Conservation (phyloP, 2,113 vertebrate genomes). For the Myanophis thanlyinensis region DNA sequence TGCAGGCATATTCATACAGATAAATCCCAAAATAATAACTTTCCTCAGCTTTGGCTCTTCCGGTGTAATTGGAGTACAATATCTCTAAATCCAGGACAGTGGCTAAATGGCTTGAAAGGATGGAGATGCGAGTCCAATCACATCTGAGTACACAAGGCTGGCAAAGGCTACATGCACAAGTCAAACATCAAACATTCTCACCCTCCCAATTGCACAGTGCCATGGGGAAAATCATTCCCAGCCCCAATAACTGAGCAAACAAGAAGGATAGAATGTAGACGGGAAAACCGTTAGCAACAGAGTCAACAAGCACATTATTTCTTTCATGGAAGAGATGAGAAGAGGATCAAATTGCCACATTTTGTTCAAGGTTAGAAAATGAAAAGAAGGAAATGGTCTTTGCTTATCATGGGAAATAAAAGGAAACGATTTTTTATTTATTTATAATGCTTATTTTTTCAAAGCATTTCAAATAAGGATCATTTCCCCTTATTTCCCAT, state of each 20-base stretch:
- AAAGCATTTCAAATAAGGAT: neutral
- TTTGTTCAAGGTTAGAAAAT: neutral
- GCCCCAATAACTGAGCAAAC: neutral
- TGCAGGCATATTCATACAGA: neutral
- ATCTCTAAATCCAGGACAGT: neutral
- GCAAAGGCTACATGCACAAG: neutral
- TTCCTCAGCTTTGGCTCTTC: neutral
- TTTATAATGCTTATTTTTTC: neutral
- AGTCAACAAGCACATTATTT: neutral
- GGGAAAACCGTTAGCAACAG: neutral
- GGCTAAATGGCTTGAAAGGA: neutral
- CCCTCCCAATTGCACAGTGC: neutral
- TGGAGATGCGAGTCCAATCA: neutral
- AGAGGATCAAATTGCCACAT: neutral
- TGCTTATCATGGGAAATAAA: neutral
- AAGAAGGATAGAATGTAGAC: neutral
- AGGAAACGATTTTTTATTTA: neutral
- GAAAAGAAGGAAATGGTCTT: neutral
- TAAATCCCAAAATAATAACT: neutral
- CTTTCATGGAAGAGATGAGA: neutral
- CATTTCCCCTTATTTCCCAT: neutral
- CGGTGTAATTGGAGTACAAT: neutral
- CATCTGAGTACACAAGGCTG: neutral
- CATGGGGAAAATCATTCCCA: neutral
- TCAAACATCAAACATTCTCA: neutral